These are phyloP conservation scores for Oeneis ivallda DNA, from an alignment of 2,888 invertebrate genomes.

Conservation along the genomic window DNA sequence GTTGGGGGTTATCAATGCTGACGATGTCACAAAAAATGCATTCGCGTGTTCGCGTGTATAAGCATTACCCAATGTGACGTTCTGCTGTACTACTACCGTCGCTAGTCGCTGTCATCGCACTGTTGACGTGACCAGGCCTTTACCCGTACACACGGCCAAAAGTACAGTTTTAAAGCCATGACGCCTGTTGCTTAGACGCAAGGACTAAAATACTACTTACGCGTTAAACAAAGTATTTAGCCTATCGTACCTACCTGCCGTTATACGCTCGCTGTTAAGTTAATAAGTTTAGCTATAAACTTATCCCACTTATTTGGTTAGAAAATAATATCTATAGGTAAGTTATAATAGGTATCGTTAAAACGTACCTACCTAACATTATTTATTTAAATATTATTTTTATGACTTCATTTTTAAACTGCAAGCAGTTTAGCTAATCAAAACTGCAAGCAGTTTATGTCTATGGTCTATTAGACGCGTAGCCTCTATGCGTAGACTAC, in stretches of 20 bases:
- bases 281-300: slow-evolving; percentile 27
- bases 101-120: not conserved
- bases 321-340: not conserved
- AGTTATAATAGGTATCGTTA: too few relatives aligned
- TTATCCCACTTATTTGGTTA: slow-evolving; percentile 11
- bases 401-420: too few relatives aligned
- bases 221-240: slow-evolving; percentile 17
- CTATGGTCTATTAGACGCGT: too few relatives aligned
- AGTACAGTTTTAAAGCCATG: not conserved
- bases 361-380: too few relatives aligned
- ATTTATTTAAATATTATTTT: too few relatives aligned
- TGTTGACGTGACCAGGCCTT: not conserved
- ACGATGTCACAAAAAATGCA: too few relatives aligned
- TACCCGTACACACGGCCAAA: slow-evolving; percentile 42
- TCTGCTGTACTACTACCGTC: not conserved
- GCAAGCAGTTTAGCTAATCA: too few relatives aligned
- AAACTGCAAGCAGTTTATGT: too few relatives aligned
- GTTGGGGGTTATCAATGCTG: too few relatives aligned
- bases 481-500: too few relatives aligned
- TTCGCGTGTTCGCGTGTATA: too few relatives aligned
- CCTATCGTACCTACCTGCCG: slow-evolving; percentile 21
- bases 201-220: slow-evolving; percentile 23
- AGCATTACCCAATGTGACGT: too few relatives aligned
- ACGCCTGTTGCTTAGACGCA: slow-evolving; percentile 16
- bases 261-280: slow-evolving; percentile 9